Base-by-base conservation (phyloP, 2,888 invertebrate species). In the Morpho deidamia region DNA sequence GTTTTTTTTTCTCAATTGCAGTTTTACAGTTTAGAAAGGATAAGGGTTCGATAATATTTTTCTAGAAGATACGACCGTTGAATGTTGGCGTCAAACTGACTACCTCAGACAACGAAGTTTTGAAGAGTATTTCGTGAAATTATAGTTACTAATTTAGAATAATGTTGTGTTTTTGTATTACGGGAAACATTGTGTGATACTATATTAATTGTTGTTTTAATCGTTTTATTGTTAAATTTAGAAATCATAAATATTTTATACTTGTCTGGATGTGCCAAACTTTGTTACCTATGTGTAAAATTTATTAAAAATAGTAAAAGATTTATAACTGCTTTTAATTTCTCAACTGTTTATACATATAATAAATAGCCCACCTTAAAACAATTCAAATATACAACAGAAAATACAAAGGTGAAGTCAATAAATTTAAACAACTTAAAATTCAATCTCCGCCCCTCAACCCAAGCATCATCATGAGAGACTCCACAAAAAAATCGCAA, bases 11-110 rank as follows among this genome's bases (percentile, higher is more conserved):
- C 81, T 75, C 66, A 71, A 75, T 86, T 87, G 61, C 87, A 87
- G 86, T 86, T 77, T 83, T 78, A 71, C 85, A 83, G 74, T 86
- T 84, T 87, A 86, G 81, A 87, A 75, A 78, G 81, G 67, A 80
- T 87, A 86, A 84, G 83, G 76, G 81, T 85, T 68, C 82, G 82
- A 68, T 87, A 85, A 82, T 64, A 11, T 81, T 80, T 78, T 83
- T 83, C 75, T 83, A 83, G 83, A 83, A 81, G 69, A 69, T 68
- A 60, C 66, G 65, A 63, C 60, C 62, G 45, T 66, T 69, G 65
- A 66, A 62, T 58, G 63, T 65, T 64, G 65, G 68, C 58, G 56
- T 65, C 62, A 39, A 64, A 55, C 41, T 53, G 54, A 45, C 57
- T 54, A 56, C 63, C 53, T 54, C 64, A 57, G 61, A 61, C 52